A percentile compares a stretch with the other conserved stretches of the same genome.
phyloP scores from a whole-genome alignment of 2,888 invertebrate species.

The Clostera curtula region DNA sequence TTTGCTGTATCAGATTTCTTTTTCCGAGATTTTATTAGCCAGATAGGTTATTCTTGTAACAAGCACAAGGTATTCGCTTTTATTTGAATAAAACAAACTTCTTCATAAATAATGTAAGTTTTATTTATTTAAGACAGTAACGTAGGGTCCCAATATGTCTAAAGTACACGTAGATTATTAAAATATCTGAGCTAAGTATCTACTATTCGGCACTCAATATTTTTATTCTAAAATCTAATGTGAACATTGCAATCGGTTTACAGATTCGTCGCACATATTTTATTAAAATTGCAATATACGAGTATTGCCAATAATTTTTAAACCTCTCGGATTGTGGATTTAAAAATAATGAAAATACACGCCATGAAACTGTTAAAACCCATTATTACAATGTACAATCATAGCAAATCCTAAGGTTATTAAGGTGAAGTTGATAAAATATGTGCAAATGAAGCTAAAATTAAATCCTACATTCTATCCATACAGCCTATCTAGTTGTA shows the following conservation, averaged over 20 bases:
- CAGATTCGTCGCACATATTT: too few relatives aligned
- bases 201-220: conserved; percentile 35
- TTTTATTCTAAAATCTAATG: conserved; percentile 11
- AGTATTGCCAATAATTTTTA: too few relatives aligned
- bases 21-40: conserved; percentile 20
- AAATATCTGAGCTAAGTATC: conserved; percentile 21
- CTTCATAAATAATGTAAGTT: conserved; percentile 18
- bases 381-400: too few relatives aligned
- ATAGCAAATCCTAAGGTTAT: too few relatives aligned
- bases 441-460: conserved; percentile 40
- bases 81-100: conserved; percentile 39
- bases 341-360: too few relatives aligned
- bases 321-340: too few relatives aligned
- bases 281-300: too few relatives aligned
- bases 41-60: conserved; percentile 13
- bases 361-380: too few relatives aligned
- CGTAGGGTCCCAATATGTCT: conserved; percentile 53
- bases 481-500: conserved; percentile 20
- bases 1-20: conserved; percentile 30
- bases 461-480: conserved; percentile 17
- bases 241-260: conserved; percentile 9
- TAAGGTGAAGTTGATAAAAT: conserved; percentile 29
- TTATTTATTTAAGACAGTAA: conserved; percentile 23
- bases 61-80: too few relatives aligned
- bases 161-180: conserved; percentile 23